Conservation (phyloP, 2,888 invertebrate species). For the Halictus ligatus region DNA sequence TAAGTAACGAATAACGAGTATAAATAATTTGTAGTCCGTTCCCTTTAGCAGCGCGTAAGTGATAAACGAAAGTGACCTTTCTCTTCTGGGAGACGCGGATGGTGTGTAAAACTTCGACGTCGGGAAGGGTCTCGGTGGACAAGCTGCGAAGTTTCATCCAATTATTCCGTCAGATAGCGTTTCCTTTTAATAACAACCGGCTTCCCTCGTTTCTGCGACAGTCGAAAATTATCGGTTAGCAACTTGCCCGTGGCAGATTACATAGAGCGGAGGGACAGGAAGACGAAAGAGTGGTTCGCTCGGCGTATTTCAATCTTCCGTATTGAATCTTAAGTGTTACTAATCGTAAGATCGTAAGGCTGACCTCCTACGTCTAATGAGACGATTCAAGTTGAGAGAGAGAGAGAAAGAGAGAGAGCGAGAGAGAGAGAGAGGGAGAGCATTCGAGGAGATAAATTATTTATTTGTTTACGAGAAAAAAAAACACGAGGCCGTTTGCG, state of each 20-base stretch:
- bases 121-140: neutral
- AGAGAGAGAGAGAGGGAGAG: conserved; percentile 21
- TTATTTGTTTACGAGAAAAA: conserved; percentile 73
- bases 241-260: conserved; percentile 32
- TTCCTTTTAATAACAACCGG: conserved; percentile 42
- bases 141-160: neutral
- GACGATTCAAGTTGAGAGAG: conserved; percentile 68
- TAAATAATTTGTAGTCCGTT: conserved; percentile 35
- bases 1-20: neutral
- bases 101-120: neutral
- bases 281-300: conserved; percentile 51
- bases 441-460: conserved; percentile 74
- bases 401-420: too few species aligned
- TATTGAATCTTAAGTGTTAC: conserved; percentile 75
- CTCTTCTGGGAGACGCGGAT: conserved; percentile 15
- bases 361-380: conserved; percentile 73
- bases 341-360: conserved; percentile 76
- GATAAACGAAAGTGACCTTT: conserved; percentile 55
- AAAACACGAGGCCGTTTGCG: conserved; percentile 59
- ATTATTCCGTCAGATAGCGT: conserved; percentile 33
- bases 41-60: conserved; percentile 20
- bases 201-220: conserved; percentile 37
- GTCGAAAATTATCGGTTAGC: conserved; percentile 4
- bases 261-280: conserved; percentile 28
- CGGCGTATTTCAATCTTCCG: conserved; percentile 71